A percentile compares a stretch with the other conserved stretches of the same genome.
Conservation (phyloP, 2,113 vertebrate species). For the Lucifuga dentata region DNA sequence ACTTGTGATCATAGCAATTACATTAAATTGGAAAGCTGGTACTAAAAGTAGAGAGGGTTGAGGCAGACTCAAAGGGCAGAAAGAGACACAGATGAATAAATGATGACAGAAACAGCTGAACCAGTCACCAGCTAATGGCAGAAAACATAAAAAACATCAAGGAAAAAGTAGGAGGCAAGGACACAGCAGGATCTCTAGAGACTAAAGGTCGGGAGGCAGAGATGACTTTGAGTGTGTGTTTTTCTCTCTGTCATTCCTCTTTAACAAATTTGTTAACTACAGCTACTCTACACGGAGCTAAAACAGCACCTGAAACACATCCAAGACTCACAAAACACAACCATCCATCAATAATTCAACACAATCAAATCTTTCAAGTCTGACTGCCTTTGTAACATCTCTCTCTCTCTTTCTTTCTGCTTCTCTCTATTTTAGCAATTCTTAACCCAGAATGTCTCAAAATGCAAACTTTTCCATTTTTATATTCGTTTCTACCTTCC, state of each 20-base stretch:
- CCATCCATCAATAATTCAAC: constrained; percentile 13
- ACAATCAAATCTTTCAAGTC: neutral
- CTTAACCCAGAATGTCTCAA: neutral
- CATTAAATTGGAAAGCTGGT: too few relatives aligned
- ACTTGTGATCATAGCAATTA: too few relatives aligned
- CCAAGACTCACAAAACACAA: constrained; percentile 6
- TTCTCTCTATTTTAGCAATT: neutral
- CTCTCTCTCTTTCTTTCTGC: neutral
- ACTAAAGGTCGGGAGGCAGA: constrained; percentile 31
- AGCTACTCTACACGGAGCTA: neutral
- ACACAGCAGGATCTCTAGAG: constrained; percentile 20
- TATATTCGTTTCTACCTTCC: too few relatives aligned
- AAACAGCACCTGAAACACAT: constrained; percentile 3
- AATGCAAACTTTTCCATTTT: neutral
- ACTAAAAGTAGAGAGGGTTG: constrained; percentile 3
- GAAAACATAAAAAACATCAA: constrained; percentile 19
- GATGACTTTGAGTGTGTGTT: constrained; percentile 19
- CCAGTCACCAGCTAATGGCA: constrained; percentile 43
- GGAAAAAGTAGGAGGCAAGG: constrained; percentile 11
- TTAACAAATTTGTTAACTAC: constrained; percentile 21
- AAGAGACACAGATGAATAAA: constrained; percentile 51
- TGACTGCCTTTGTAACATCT: too few relatives aligned
- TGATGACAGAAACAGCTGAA: constrained; percentile 54
- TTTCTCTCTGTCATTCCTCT: constrained; percentile 14
- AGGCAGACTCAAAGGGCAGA: constrained; percentile 20